phyloP scores from a whole-genome alignment of 2,888 invertebrate genomes.

The Xanthorhoe spadicearia region DNA sequence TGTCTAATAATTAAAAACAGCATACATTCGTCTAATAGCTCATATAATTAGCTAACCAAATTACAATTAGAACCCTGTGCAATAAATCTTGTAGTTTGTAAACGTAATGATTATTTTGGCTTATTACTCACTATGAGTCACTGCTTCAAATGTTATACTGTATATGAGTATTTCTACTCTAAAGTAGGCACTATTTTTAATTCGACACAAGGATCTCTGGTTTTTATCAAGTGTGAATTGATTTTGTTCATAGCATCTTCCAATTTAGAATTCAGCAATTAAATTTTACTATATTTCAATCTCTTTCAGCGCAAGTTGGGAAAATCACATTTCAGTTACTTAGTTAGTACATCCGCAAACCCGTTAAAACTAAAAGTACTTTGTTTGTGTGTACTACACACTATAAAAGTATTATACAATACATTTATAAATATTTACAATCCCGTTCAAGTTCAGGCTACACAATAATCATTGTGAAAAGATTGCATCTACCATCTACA shows the following conservation, averaged over 20 bases:
- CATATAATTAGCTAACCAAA: too few relatives aligned
- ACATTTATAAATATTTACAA: constrained; percentile 15
- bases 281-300: too few relatives aligned
- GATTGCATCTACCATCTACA: constrained; percentile 45
- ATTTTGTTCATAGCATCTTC: too few relatives aligned
- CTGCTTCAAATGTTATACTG: not conserved
- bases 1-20: too few relatives aligned
- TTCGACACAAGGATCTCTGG: not conserved
- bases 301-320: too few relatives aligned
- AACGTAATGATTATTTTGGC: not conserved
- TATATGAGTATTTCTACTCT: not conserved
- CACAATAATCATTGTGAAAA: constrained; percentile 44
- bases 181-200: not conserved
- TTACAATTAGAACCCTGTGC: too few relatives aligned
- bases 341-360: too few relatives aligned
- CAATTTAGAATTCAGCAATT: too few relatives aligned
- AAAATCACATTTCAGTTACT: too few relatives aligned
- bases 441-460: constrained; percentile 33
- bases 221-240: not conserved
- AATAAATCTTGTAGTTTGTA: too few relatives aligned
- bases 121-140: not conserved
- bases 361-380: not conserved
- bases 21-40: too few relatives aligned
- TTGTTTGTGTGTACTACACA: not conserved
- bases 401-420: not conserved